A percentile compares a stretch with the other conserved stretches of the same genome.
phyloP scores from a whole-genome alignment of 2,113 vertebrate species.

The Pavo muticus region DNA sequence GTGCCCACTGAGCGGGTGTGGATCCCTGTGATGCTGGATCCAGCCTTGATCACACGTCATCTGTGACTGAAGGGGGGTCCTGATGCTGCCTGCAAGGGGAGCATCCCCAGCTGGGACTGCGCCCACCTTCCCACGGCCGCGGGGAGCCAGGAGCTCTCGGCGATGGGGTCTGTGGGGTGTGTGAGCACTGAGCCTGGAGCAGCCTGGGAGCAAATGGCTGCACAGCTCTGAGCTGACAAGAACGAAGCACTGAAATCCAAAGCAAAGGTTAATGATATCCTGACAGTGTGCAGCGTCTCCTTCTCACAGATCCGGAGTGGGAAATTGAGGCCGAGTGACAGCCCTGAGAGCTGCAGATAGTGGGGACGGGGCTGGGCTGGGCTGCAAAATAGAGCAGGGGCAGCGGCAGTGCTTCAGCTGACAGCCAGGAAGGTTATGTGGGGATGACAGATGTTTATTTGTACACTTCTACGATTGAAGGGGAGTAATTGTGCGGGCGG shows the following conservation, averaged over 20 bases:
- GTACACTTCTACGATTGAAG: background rate
- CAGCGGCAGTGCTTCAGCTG: background rate
- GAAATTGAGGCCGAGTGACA: constrained; percentile 14
- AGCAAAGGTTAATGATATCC: constrained; percentile 51
- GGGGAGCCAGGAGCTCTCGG: no score
- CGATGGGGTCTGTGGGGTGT: no score
- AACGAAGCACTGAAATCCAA: background rate
- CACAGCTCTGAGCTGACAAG: background rate
- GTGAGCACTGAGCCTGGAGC: no score
- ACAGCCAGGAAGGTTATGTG: background rate
- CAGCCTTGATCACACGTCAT: rapidly evolving
- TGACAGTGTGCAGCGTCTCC: background rate
- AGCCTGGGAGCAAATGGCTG: no score
- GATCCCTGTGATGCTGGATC: rapidly evolving
- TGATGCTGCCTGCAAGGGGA: no score
- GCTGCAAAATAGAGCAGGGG: background rate
- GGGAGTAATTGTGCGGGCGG: no score
- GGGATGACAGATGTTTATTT: background rate
- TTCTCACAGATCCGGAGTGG: background rate
- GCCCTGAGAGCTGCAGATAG: background rate
- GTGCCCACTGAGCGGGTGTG: rapidly evolving
- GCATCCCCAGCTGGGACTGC: no score
- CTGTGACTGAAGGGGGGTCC: background rate
- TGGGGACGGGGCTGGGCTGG: background rate
- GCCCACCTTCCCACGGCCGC: no score